These are phyloP conservation scores for Lymantria dispar DNA, from an alignment of 2,888 invertebrate genomes.

Conservation along the genomic window DNA sequence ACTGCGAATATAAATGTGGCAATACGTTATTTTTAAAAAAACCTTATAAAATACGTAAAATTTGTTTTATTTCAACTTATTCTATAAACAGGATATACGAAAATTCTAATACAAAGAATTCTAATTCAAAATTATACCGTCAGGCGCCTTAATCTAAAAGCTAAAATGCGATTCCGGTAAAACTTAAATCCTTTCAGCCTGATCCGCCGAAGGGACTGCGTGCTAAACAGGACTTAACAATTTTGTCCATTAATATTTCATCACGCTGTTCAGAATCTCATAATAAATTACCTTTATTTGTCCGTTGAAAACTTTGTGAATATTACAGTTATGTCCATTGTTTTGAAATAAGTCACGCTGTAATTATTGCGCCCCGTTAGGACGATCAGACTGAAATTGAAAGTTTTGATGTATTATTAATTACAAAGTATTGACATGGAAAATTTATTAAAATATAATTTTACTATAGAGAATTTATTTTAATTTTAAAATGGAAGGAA, in stretches of 20 bases:
- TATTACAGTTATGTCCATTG: conserved; percentile 31
- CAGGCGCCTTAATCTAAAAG: conserved; percentile 30
- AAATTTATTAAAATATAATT: no score
- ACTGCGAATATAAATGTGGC: no score
- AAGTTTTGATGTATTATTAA: no score
- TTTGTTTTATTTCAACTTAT: no score
- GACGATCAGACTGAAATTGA: background rate
- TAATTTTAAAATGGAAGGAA: no score
- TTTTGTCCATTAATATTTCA: conserved; percentile 55
- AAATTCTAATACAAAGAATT: conserved; percentile 14
- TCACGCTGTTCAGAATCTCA: conserved; percentile 29
- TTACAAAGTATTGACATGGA: no score
- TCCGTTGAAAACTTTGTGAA: conserved; percentile 35
- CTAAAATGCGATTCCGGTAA: conserved; percentile 43
- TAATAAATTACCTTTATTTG: conserved; percentile 42
- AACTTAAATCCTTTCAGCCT: conserved; percentile 49
- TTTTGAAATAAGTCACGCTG: conserved; percentile 19
- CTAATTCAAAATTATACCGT: conserved; percentile 32
- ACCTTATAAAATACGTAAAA: no score
- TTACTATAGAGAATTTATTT: no score
- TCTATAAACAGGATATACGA: no score
- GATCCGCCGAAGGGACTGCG: conserved; percentile 35
- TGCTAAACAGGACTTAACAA: conserved; percentile 46
- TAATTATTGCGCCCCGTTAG: conserved; percentile 10
- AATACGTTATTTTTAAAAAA: no score